Percentiles rank a stretch among this genome's conserved stretches.
Evolutionary conservation across 1,140 invertebrate genomes (phyloP).

Genomic region (Drosophila baimaii): DNA sequence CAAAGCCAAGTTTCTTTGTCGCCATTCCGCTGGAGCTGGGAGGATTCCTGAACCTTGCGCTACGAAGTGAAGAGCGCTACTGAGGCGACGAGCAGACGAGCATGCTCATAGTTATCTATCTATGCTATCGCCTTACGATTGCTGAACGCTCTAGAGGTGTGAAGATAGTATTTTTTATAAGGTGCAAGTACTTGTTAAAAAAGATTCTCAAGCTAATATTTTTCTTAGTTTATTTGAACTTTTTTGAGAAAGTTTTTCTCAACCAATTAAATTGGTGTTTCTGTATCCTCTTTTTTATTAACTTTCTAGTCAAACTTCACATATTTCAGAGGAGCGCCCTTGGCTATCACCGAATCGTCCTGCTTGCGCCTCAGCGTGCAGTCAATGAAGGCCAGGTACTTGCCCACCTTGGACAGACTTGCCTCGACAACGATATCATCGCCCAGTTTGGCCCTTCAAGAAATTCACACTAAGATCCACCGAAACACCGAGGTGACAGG

Average conservation of each 20-base stretch:
- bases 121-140: neutral
- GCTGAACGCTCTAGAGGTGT: neutral
- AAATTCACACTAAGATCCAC: constrained; percentile 91
- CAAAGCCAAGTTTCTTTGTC: constrained; percentile 78
- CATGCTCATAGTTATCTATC: neutral
- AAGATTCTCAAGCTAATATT: no score
- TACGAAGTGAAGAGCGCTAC: constrained; percentile 19
- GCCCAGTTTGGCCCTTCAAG: constrained; percentile 89
- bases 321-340: constrained; percentile 92
- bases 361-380: constrained; percentile 90
- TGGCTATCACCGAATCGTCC: constrained; percentile 89
- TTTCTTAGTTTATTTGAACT: no score
- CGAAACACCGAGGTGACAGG: constrained; percentile 88
- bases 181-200: no score
- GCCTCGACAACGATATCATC: constrained; percentile 93
- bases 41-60: constrained; percentile 18
- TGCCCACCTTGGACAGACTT: constrained; percentile 90
- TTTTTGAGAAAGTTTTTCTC: no score
- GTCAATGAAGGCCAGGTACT: constrained; percentile 91
- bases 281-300: neutral
- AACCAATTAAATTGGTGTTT: no score
- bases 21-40: constrained; percentile 53
- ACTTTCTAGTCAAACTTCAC: no score
- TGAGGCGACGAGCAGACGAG: constrained; percentile 18
- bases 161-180: neutral